A percentile compares a stretch with the other conserved stretches of the same genome.
phyloP scores from a whole-genome alignment of 2,113 vertebrate genomes.

The Natator depressus region DNA sequence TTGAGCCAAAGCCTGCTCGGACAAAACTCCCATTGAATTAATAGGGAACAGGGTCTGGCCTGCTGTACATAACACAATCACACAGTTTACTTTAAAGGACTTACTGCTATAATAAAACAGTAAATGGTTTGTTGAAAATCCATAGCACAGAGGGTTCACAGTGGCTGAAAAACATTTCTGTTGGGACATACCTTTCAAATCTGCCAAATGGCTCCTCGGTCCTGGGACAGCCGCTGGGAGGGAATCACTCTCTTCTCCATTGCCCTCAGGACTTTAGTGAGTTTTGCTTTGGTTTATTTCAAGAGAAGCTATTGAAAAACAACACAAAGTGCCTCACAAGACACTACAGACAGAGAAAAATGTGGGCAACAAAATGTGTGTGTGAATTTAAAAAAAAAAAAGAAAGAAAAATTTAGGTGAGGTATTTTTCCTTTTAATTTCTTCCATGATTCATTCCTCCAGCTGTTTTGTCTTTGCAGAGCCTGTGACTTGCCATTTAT shows the following conservation, averaged over 20 bases:
- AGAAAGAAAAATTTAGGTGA: conserved; percentile 54
- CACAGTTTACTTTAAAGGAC: neutral
- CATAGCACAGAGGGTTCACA: conserved; percentile 47
- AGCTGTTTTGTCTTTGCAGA: conserved; percentile 48
- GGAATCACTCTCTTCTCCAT: conserved; percentile 75
- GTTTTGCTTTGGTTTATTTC: conserved; percentile 86
- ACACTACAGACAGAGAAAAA: conserved; percentile 75
- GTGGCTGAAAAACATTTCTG: conserved; percentile 61
- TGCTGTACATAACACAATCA: neutral
- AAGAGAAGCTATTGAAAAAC: conserved; percentile 82
- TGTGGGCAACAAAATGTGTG: conserved; percentile 68
- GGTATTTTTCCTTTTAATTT: conserved; percentile 60
- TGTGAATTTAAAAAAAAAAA: conserved; percentile 63
- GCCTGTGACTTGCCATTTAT: conserved; percentile 54
- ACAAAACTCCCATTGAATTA: neutral
- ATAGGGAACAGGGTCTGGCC: neutral
- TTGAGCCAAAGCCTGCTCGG: neutral
- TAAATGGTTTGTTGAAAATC: conserved; percentile 41
- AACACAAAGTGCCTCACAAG: conserved; percentile 79
- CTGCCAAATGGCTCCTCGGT: conserved; percentile 61
- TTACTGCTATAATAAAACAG: conserved; percentile 20
- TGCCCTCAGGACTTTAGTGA: conserved; percentile 78
- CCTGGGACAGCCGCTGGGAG: conserved; percentile 70
- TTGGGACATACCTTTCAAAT: conserved; percentile 80
- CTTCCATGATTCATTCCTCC: conserved; percentile 64